These are phyloP conservation scores for Myocastor coypus DNA, from an alignment of 2,113 vertebrate genomes.

Conservation along the genomic window DNA sequence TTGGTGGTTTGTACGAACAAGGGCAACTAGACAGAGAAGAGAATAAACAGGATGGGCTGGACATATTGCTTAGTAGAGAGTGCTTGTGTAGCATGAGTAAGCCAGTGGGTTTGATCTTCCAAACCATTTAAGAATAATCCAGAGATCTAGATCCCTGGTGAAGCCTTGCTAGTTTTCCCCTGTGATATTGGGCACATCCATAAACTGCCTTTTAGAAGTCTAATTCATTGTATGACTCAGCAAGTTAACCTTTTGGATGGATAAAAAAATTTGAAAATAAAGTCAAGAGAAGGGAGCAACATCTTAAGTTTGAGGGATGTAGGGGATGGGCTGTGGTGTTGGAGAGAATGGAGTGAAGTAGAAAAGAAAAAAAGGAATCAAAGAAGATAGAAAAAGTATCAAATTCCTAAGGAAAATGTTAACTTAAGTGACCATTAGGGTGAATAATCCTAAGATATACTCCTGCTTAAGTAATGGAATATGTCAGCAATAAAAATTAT, in stretches of 20 bases:
- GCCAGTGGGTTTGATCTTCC: background rate
- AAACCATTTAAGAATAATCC: background rate
- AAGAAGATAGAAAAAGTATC: conserved; percentile 14
- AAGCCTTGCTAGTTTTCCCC: conserved; percentile 27
- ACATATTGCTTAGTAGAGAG: background rate
- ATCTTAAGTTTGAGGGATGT: background rate
- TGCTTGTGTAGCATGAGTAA: background rate
- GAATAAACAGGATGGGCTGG: background rate
- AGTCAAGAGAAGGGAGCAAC: background rate
- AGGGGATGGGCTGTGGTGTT: background rate
- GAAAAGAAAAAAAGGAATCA: background rate
- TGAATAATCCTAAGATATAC: conserved; percentile 2
- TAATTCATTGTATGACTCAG: background rate
- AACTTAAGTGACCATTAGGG: background rate
- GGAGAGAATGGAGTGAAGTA: background rate
- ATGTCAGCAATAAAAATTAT: background rate
- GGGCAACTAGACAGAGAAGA: background rate
- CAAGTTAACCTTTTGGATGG: background rate
- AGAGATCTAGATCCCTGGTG: background rate
- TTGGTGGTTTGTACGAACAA: background rate
- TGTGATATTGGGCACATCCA: background rate
- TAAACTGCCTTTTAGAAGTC: conserved; percentile 32
- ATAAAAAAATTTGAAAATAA: background rate
- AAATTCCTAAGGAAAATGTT: conserved; percentile 19
- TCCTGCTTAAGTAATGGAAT: background rate